These are phyloP conservation scores for Tethya wilhelma DNA, from an alignment of 37 sponge, comb jelly and placozoan species.

Conservation along the genomic window DNA sequence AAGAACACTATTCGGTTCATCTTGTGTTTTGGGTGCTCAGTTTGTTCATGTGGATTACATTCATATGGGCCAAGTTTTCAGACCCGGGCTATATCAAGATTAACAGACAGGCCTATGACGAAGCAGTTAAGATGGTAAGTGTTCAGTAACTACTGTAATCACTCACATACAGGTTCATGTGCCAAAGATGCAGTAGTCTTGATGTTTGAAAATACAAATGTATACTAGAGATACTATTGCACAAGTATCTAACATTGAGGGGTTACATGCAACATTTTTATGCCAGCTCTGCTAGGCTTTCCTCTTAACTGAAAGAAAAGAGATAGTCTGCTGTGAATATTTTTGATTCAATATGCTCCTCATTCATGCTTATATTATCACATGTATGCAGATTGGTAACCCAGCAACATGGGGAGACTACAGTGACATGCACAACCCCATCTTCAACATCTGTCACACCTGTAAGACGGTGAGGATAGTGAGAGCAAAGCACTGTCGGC, in stretches of 20 bases:
- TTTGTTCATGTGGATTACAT: constrained; percentile 79
- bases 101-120: constrained; percentile 74
- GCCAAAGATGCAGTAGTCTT: not conserved
- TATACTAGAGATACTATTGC: not conserved
- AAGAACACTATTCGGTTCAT: constrained; percentile 46
- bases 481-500: constrained; percentile 87
- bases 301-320: too few relatives aligned
- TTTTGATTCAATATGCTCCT: too few relatives aligned
- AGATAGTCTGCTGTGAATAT: too few relatives aligned
- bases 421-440: constrained; percentile 80
- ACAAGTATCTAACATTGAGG: not conserved
- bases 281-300: not conserved
- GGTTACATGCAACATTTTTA: not conserved
- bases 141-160: not conserved
- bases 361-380: constrained; percentile 3
- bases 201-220: too few relatives aligned
- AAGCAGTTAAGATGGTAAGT: constrained; percentile 75
- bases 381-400: constrained; percentile 82
- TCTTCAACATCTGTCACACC: constrained; percentile 89
- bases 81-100: constrained; percentile 78
- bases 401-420: constrained; percentile 79
- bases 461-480: constrained; percentile 85
- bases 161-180: not conserved
- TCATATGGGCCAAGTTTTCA: constrained; percentile 44
- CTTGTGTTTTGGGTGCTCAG: constrained; percentile 54